phyloP scores from a whole-genome alignment of 2,113 vertebrate genomes.

The Cephalopholis sonnerati region DNA sequence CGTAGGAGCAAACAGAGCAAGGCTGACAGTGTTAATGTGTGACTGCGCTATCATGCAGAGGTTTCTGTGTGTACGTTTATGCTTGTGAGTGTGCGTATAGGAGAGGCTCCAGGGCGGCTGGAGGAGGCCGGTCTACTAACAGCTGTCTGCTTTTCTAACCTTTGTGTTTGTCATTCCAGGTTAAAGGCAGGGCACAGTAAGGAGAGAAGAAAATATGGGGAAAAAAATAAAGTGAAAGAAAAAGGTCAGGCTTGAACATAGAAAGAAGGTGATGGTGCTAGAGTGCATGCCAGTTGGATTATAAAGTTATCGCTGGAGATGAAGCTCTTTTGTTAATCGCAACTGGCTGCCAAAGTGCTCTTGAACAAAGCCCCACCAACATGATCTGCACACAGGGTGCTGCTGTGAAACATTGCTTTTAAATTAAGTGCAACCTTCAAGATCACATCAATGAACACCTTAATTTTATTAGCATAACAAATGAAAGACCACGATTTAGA shows the following conservation, averaged over 20 bases:
- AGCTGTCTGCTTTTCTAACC: slow-evolving; percentile 67
- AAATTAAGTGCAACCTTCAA: not conserved
- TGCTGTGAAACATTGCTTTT: not conserved
- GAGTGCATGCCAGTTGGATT: slow-evolving; percentile 4
- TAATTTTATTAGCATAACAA: not conserved
- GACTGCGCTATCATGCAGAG: slow-evolving; percentile 57
- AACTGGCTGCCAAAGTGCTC: not conserved
- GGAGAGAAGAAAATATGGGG: slow-evolving; percentile 20
- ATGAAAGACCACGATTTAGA: not conserved
- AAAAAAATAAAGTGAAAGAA: slow-evolving; percentile 13
- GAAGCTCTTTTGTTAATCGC: not conserved
- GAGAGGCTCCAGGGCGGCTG: slow-evolving; percentile 34
- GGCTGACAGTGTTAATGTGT: slow-evolving; percentile 62
- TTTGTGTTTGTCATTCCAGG: slow-evolving; percentile 72
- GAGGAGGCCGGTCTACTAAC: slow-evolving; percentile 47
- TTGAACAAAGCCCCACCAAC: not conserved
- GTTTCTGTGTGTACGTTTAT: slow-evolving; percentile 22
- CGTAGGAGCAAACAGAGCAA: slow-evolving; percentile 47
- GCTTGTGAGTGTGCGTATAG: slow-evolving; percentile 1
- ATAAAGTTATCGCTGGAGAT: not conserved
- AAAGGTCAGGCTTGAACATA: slow-evolving; percentile 55
- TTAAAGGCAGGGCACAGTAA: slow-evolving; percentile 55
- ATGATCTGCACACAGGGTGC: not conserved
- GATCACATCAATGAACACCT: slow-evolving; percentile 24
- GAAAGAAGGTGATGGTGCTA: slow-evolving; percentile 4